These are phyloP conservation scores for Brachionus angularis DNA, from an alignment of 1,140 invertebrate species.

Conservation along the genomic window DNA sequence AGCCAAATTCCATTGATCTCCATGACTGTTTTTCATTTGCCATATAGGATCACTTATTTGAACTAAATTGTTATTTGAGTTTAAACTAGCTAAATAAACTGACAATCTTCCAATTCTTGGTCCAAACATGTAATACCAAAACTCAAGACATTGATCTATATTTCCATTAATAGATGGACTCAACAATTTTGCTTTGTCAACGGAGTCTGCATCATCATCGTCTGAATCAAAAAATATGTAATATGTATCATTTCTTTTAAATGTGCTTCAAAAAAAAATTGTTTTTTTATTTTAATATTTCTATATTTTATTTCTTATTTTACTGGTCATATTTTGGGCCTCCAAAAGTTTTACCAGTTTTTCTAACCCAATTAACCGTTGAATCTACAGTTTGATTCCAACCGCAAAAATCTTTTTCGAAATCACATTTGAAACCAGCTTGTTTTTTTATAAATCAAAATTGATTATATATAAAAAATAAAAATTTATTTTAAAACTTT, in stretches of 20 bases:
- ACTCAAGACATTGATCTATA: conserved; percentile 45
- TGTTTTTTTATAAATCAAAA: too few relatives aligned
- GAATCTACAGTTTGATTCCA: conserved; percentile 46
- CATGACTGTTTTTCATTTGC: conserved; percentile 20
- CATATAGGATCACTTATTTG: conserved; percentile 1
- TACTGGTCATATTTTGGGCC: conserved; percentile 25
- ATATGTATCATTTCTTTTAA: background rate
- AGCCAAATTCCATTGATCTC: conserved; percentile 24
- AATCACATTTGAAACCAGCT: conserved; percentile 49
- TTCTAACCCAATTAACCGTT: background rate
- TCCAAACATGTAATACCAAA: conserved; percentile 49
- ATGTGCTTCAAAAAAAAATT: background rate
- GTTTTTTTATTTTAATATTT: background rate
- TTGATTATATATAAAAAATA: too few relatives aligned
- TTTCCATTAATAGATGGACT: background rate
- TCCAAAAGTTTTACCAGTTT: background rate
- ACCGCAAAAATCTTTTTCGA: conserved; percentile 51
- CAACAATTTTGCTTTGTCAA: background rate
- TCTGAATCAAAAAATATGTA: conserved; percentile 9
- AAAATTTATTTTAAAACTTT: too few relatives aligned
- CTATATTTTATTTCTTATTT: background rate
- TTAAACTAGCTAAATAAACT: conserved; percentile 14
- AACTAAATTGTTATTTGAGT: background rate
- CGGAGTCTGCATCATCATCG: conserved; percentile 1
- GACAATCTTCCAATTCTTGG: background rate